phyloP scores from a whole-genome alignment of 2,888 invertebrate species.

The Bunonema sp. region DNA sequence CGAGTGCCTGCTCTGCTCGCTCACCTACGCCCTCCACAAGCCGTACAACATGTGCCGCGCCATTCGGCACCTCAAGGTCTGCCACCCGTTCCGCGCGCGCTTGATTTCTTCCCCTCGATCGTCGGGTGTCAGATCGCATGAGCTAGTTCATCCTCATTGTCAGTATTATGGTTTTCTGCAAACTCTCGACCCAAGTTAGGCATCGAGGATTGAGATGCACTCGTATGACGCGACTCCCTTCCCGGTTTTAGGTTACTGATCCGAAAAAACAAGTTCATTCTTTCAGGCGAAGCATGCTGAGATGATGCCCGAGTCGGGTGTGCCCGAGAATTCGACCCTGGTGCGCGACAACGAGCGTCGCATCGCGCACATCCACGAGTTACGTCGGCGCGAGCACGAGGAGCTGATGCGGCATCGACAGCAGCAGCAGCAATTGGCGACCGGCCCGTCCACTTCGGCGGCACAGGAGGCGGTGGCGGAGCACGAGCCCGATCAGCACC shows the following conservation, averaged over 20 bases:
- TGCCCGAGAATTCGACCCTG: conserved; percentile 1
- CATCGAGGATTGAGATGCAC: too few relatives aligned
- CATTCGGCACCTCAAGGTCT: conserved; percentile 35
- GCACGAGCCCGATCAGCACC: not conserved
- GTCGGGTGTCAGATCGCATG: too few relatives aligned
- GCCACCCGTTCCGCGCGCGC: too few relatives aligned
- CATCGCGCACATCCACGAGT: not conserved
- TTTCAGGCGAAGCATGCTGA: conserved; percentile 28
- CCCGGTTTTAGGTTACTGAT: too few relatives aligned
- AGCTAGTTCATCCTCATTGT: too few relatives aligned
- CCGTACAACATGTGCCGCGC: conserved; percentile 40
- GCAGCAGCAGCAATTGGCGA: not conserved
- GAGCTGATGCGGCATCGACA: not conserved
- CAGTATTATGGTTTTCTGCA: too few relatives aligned
- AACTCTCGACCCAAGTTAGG: too few relatives aligned
- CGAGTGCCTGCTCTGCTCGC: conserved; percentile 37
- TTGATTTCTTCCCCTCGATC: too few relatives aligned
- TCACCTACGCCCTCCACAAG: conserved; percentile 36
- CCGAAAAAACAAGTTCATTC: too few relatives aligned
- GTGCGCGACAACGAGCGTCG: not conserved
- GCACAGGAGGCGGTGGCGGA: not conserved
- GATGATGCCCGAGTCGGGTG: conserved; percentile 33
- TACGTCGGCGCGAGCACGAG: conserved; percentile 3
- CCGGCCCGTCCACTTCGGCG: not conserved
- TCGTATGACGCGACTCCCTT: too few relatives aligned